These are phyloP conservation scores for Charina bottae DNA, from an alignment of 2,113 vertebrate species.

Conservation along the genomic window DNA sequence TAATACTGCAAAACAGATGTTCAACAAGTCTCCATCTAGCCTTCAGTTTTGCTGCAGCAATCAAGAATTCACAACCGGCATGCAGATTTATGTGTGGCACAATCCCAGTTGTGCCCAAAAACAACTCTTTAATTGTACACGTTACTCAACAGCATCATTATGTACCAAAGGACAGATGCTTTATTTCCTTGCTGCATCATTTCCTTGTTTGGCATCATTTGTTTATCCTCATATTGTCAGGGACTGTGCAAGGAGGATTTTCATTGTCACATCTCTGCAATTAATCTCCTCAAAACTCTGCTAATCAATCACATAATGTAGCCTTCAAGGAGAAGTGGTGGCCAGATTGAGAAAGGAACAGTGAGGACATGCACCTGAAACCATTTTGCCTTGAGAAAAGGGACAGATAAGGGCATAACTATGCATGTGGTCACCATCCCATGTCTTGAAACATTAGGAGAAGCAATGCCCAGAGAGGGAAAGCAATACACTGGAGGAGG, in stretches of 20 bases:
- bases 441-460: background rate
- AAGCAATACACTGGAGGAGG: background rate
- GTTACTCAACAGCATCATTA: constrained; percentile 42
- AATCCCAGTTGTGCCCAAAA: constrained; percentile 42
- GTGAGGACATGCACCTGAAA: background rate
- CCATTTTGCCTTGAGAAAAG: background rate
- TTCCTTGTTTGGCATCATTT: constrained; percentile 14
- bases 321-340: background rate
- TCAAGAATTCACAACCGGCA: constrained; percentile 48
- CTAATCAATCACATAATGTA: background rate
- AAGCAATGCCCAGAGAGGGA: background rate
- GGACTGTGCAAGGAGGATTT: constrained; percentile 33
- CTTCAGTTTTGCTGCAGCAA: constrained; percentile 28
- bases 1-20: constrained; percentile 45
- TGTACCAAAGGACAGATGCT: constrained; percentile 39
- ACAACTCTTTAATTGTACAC: constrained; percentile 36
- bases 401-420: constrained; percentile 12
- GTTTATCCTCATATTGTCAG: constrained; percentile 38
- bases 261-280: constrained; percentile 38
- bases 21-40: constrained; percentile 52
- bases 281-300: constrained; percentile 10
- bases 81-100: constrained; percentile 49
- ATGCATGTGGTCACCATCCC: background rate
- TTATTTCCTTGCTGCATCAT: constrained; percentile 41
- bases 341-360: background rate